phyloP scores from a whole-genome alignment of 2,113 vertebrate species.

The Periophthalmodon schlosseri region DNA sequence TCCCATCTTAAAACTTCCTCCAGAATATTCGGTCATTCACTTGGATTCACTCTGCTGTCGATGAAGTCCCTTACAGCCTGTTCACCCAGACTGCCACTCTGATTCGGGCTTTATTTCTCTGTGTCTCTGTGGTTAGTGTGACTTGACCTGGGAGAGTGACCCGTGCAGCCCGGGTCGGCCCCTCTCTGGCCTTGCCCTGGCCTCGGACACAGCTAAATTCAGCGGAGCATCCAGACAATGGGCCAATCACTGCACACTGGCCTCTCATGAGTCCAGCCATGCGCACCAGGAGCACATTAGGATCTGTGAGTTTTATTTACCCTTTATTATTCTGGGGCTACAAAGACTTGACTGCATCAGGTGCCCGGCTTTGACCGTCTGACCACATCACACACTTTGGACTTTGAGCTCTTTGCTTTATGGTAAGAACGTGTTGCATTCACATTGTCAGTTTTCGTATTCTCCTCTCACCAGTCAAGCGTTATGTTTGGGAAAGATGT shows the following conservation, averaged over 20 bases:
- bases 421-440: conserved; percentile 45
- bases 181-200: conserved; percentile 76
- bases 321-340: conserved; percentile 68
- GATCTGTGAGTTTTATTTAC: conserved; percentile 76
- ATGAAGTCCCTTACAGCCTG: conserved; percentile 49
- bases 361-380: conserved; percentile 67
- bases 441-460: conserved; percentile 65
- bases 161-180: conserved; percentile 85
- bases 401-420: conserved; percentile 26
- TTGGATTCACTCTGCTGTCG: conserved; percentile 39
- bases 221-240: conserved; percentile 87
- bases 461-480: conserved; percentile 57
- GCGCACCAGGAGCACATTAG: conserved; percentile 92
- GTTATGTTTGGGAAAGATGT: conserved; percentile 53
- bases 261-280: conserved; percentile 85
- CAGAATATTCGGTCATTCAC: conserved; percentile 25
- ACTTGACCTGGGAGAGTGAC: conserved; percentile 83
- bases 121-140: conserved; percentile 81
- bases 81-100: conserved; percentile 63
- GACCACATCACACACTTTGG: conserved; percentile 58
- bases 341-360: conserved; percentile 78
- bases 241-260: conserved; percentile 75
- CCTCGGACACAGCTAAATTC: conserved; percentile 75
- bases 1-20: conserved; percentile 17
- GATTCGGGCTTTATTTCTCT: conserved; percentile 86